Base-by-base conservation (phyloP, 2,113 vertebrate species). In the Charadrius vociferus region DNA sequence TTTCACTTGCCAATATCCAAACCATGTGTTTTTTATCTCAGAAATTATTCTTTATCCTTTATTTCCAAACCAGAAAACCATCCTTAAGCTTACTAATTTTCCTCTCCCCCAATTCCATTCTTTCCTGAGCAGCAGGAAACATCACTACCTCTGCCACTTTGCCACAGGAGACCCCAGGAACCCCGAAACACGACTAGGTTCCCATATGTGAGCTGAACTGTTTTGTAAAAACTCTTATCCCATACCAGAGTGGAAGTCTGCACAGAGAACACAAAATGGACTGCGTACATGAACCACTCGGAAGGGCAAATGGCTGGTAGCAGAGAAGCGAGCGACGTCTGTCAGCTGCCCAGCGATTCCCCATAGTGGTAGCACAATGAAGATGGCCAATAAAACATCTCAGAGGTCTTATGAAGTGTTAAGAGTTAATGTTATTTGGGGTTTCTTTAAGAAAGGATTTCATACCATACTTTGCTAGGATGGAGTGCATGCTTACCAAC, bases 1-100 rank as follows among this genome's bases (percentile, higher is more conserved):
- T 91, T 94, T 86, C 77, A 89, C 55, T 94, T 87, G 78, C 68
- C 80, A 79, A 67, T 56, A 96, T 47, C 47, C 84, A 59, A 81
- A 81, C 29, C 68, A 81, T 2, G 0, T 82, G 70, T 14, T 83
- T 59, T 92, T 92, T 88, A 88, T 56, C 36, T 73, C 68, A 86
- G 65, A 93, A 86, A 88, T 70, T 10, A 89, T 39, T 88, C 45
- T 77, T 82, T 36, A 78, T 50, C 32, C 47, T 55, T 85, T 77
- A 80, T 83, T 90, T 90, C 58, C 63, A 93, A 88, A 77, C 9
- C 39, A 93, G 26, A 55, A 88, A 87, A 91, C 13, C 50, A 81
- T 18, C 8, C 29, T 21, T 68, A 77, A 78, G 14, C 36, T 66
- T 52, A 84, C 37, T 59, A 37, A 50, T 63, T 74, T 84, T 91